Conservation (phyloP, 2,113 vertebrate genomes). For the Phylloscopus trochiloides region DNA sequence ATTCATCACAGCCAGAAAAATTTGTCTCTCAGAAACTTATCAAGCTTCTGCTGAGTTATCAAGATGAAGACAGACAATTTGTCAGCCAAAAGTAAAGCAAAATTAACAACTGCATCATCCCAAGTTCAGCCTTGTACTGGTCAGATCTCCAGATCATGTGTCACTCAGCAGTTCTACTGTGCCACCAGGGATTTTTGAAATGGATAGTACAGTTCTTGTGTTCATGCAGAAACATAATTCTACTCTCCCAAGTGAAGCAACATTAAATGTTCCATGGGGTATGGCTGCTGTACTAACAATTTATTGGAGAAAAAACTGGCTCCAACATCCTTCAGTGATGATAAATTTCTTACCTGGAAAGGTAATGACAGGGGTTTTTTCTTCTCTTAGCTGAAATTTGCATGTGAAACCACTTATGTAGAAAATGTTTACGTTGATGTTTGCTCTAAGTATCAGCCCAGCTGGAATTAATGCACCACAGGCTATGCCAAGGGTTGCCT, state of each 20-base stretch:
- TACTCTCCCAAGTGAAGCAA: background rate
- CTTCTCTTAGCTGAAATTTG: background rate
- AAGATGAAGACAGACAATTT: background rate
- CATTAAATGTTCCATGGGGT: accelerated
- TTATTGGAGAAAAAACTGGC: background rate
- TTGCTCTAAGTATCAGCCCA: background rate
- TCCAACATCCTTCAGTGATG: background rate
- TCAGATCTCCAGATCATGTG: background rate
- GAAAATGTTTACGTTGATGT: background rate
- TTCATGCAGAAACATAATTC: background rate
- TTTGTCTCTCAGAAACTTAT: background rate
- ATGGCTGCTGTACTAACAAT: background rate
- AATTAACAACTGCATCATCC: background rate
- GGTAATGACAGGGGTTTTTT: background rate
- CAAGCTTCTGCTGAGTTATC: background rate
- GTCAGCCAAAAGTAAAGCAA: background rate
- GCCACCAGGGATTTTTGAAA: background rate
- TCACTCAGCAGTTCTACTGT: background rate
- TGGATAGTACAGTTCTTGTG: background rate
- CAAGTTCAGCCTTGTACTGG: background rate
- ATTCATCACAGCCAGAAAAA: background rate
- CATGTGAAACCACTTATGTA: background rate
- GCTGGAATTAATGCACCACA: background rate
- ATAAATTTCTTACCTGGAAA: background rate
- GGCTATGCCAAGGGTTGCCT: background rate